Evolutionary conservation across 2,797 vertebrate genomes (phyloP).

Genomic region (Dromococcyx pavoninus): DNA sequence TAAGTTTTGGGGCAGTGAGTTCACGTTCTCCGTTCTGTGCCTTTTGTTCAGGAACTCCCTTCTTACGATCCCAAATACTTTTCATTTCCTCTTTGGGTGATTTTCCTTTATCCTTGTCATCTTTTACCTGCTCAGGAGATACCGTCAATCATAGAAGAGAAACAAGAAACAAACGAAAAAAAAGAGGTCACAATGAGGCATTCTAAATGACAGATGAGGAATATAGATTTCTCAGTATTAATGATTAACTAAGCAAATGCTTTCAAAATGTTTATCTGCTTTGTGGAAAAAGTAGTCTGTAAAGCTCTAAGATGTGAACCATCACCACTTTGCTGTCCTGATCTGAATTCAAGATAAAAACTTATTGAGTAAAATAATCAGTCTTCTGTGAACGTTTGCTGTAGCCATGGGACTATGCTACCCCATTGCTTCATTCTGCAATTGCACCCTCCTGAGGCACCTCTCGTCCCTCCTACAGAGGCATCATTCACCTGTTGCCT

Average conservation of each 20-base stretch:
- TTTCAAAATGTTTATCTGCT: neutral
- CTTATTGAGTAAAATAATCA: neutral
- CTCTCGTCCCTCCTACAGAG: neutral
- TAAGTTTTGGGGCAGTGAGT: slow-evolving; percentile 82
- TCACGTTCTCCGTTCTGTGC: slow-evolving; percentile 91
- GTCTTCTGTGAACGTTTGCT: neutral
- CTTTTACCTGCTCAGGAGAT: slow-evolving; percentile 78
- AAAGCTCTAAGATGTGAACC: neutral
- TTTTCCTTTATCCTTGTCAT: slow-evolving; percentile 81
- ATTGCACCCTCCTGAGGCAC: neutral
- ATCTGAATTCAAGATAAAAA: neutral
- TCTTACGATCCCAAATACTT: slow-evolving; percentile 78
- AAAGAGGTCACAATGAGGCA: neutral
- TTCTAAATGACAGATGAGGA: neutral
- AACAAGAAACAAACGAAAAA: neutral
- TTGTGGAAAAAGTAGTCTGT: neutral
- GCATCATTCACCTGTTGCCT: neutral
- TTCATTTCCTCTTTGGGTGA: slow-evolving; percentile 78
- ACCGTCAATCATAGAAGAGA: slow-evolving; percentile 9
- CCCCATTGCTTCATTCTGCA: neutral
- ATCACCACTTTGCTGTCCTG: neutral
- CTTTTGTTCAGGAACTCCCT: slow-evolving; percentile 76
- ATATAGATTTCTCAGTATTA: neutral
- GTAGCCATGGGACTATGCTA: neutral
- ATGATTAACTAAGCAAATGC: neutral